These are phyloP conservation scores for Tyria jacobaeae DNA, from an alignment of 2,888 invertebrate genomes.

Conservation along the genomic window DNA sequence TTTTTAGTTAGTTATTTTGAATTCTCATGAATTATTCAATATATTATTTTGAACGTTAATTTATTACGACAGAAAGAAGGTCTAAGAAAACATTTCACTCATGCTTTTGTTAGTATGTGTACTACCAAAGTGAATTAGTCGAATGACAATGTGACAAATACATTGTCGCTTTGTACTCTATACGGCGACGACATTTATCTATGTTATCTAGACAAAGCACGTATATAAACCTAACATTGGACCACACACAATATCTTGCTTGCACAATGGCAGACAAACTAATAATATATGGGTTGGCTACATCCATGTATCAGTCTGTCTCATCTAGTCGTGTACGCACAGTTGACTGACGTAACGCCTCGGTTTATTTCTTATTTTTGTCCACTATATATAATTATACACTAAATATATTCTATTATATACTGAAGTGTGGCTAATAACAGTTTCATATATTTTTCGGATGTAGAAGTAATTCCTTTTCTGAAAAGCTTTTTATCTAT, in stretches of 20 bases:
- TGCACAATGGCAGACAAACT: constrained; percentile 78
- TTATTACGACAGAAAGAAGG: constrained; percentile 47
- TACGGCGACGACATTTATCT: constrained; percentile 84
- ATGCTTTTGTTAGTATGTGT: constrained; percentile 58
- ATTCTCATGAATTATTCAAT: constrained; percentile 45
- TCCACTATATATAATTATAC: constrained; percentile 62
- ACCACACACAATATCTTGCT: constrained; percentile 84
- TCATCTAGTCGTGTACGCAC: constrained; percentile 70
- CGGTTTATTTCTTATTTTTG: constrained; percentile 60
- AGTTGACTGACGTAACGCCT: constrained; percentile 71
- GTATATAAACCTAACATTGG: constrained; percentile 83
- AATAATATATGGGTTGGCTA: constrained; percentile 79
- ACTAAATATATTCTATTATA: constrained; percentile 59
- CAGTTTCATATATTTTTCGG: constrained; percentile 39
- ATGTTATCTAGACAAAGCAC: constrained; percentile 85
- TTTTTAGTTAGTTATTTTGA: constrained; percentile 62
- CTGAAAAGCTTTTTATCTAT: constrained; percentile 23
- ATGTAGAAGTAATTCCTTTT: constrained; percentile 28
- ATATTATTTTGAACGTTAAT: constrained; percentile 24
- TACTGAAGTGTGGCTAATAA: constrained; percentile 50
- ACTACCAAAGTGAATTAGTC: constrained; percentile 77
- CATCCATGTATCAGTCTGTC: constrained; percentile 71
- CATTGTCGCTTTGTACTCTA: constrained; percentile 80
- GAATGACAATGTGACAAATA: constrained; percentile 78
- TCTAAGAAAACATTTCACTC: constrained; percentile 53